phyloP scores from a whole-genome alignment of 2,888 invertebrate genomes.

The Notodonta dromedarius region DNA sequence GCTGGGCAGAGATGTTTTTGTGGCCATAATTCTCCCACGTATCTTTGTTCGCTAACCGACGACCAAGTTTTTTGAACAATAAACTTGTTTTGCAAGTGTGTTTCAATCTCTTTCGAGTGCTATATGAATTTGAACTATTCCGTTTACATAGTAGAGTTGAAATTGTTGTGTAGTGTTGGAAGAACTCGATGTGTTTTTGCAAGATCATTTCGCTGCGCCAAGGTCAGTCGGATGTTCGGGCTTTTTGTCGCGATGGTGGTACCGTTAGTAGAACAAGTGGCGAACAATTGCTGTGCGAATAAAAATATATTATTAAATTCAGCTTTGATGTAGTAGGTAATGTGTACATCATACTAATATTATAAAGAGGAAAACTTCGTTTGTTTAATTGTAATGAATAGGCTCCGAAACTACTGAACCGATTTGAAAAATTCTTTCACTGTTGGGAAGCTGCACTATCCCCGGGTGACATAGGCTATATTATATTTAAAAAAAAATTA shows the following conservation, averaged over 20 bases:
- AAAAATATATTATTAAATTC: too few species aligned
- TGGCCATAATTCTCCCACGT: conserved; percentile 1
- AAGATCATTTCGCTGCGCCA: conserved; percentile 15
- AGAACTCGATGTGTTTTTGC: neutral
- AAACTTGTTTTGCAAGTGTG: neutral
- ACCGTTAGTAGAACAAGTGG: conserved; percentile 35
- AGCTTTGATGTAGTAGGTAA: too few species aligned
- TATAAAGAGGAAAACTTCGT: too few species aligned
- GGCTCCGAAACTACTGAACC: too few species aligned
- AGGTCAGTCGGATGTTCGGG: conserved; percentile 23
- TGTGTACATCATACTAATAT: too few species aligned
- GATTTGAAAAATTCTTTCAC: too few species aligned
- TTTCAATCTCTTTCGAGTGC: neutral
- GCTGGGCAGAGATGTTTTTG: neutral
- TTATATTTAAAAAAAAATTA: too few species aligned
- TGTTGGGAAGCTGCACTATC: too few species aligned
- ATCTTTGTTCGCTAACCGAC: conserved; percentile 19
- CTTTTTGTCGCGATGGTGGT: conserved; percentile 18
- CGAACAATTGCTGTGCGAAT: conserved; percentile 11
- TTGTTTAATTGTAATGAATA: too few species aligned
- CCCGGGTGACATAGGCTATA: too few species aligned
- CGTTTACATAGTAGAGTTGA: neutral
- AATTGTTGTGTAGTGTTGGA: neutral
- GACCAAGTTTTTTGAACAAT: conserved; percentile 34
- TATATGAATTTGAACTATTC: neutral